Conservation (phyloP, 2,113 vertebrate species). For the Symphodus melops region DNA sequence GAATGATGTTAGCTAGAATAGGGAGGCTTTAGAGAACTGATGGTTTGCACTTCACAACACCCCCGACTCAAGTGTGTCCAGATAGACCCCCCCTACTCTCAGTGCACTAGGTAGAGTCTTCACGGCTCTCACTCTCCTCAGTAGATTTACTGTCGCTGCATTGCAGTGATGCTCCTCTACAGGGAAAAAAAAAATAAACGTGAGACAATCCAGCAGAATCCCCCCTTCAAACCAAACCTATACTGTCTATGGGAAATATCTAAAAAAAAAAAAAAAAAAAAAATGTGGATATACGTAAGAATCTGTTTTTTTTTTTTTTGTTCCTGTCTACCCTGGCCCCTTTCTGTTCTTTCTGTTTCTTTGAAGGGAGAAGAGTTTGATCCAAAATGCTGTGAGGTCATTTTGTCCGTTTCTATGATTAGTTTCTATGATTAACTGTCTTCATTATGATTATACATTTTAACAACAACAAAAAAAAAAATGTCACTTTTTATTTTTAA, state of each 20-base stretch:
- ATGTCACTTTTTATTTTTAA: constrained; percentile 81
- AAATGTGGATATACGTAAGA: constrained; percentile 74
- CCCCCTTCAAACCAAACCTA: constrained; percentile 77
- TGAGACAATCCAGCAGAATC: constrained; percentile 85
- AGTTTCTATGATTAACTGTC: constrained; percentile 80
- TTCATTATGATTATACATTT: constrained; percentile 81
- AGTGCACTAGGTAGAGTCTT: constrained; percentile 82
- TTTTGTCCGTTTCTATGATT: constrained; percentile 81
- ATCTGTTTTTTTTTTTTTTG: constrained; percentile 72
- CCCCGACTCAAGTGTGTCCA: constrained; percentile 72
- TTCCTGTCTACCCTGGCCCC: constrained; percentile 76
- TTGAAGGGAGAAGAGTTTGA: constrained; percentile 78
- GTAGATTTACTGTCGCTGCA: constrained; percentile 83
- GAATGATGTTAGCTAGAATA: constrained; percentile 78
- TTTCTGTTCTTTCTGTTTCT: constrained; percentile 73
- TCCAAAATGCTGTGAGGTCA: constrained; percentile 83
- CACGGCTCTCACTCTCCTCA: constrained; percentile 78
- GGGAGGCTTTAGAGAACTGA: constrained; percentile 74
- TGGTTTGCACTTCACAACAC: constrained; percentile 77
- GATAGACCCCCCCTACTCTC: constrained; percentile 67
- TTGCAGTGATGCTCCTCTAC: constrained; percentile 82
- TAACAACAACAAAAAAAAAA: constrained; percentile 75
- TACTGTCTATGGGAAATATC: constrained; percentile 78
- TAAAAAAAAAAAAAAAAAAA: constrained; percentile 57
- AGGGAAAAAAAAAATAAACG: constrained; percentile 79